These are phyloP conservation scores for Trochalopteron elliotii DNA, from an alignment of 2,113 vertebrate species.

Conservation along the genomic window DNA sequence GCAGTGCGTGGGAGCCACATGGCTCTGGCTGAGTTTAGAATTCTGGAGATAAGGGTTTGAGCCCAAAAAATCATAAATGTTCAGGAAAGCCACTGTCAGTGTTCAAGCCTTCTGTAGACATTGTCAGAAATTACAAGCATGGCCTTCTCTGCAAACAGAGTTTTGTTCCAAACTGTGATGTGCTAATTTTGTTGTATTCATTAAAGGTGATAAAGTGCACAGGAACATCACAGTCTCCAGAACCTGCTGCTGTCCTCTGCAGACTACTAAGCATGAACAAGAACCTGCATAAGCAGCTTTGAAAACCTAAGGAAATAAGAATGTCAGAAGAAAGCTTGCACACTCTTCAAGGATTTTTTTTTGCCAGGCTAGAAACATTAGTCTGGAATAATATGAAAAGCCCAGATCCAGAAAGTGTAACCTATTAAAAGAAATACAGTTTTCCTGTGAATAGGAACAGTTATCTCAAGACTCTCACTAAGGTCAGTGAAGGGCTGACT, in stretches of 20 bases:
- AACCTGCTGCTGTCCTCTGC: not conserved
- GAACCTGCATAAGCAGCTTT: not conserved
- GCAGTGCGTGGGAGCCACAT: not conserved
- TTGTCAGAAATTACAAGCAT: fast-evolving
- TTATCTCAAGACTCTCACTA: not conserved
- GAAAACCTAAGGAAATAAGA: not conserved
- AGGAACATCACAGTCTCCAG: not conserved
- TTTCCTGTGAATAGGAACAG: not conserved
- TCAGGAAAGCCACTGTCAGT: not conserved
- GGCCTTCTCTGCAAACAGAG: too few species aligned
- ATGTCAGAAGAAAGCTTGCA: not conserved
- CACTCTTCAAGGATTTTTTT: not conserved
- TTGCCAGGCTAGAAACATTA: not conserved
- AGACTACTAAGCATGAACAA: not conserved
- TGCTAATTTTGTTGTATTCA: not conserved
- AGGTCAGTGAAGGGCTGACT: not conserved
- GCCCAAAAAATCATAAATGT: not conserved
- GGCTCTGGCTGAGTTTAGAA: not conserved
- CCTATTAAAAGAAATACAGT: not conserved
- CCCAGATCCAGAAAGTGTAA: not conserved
- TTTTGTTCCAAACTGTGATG: not conserved
- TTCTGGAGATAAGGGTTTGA: not conserved
- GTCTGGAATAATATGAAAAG: not conserved
- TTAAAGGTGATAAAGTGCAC: not conserved
- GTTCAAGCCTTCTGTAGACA: not conserved